Base-by-base conservation (phyloP, 2,888 invertebrate species). In the Sphaerophoria rueppellii region DNA sequence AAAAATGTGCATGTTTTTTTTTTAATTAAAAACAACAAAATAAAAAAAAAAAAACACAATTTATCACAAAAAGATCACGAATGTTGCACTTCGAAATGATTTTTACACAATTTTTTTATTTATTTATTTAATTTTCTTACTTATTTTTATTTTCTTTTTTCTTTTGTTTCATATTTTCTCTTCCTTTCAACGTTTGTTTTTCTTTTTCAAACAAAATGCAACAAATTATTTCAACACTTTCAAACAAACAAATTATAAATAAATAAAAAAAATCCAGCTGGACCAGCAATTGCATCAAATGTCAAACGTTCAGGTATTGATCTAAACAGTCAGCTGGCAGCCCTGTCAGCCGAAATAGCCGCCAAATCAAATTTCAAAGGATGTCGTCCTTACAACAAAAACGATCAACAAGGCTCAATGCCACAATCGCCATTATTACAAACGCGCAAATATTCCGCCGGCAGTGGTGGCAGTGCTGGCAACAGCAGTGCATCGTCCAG, bases 331-430 rank as follows among this genome's bases (percentile, higher is more conserved):
- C 87, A 88, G 65, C 52, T 88, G 67, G 88, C 87, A 46, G 87
- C 88, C 4, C 61, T 88, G 11, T 87, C 87, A 7, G 88, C 86
- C 14, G 87, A 88, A 86, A 88, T 87, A 34, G 87, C 86, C 5
- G 87, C 87, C 24, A 88, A 87, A 77, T 86, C 87, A 34, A 87
- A 88, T 79, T 88, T 87, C 65, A 88, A 88, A 75, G 88, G 87
- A 78, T 87, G 87, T 58, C 83, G 73, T 72, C 87, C 87, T 60
- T 88, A 87, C 72, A 88, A 87, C 74, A 88, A 88, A 80, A 85
- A 86, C 5, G 82, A 87, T 61, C 86, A 85, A 67, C 86, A 87
- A 16, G 63, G 54, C 37, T 78, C 87, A 48, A 72, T 87, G 52
- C 81, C 87, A 32, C 87, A 87, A 55, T 87, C 87, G 58, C 88